A percentile compares a stretch with the other conserved stretches of the same genome.
Conservation (phyloP, 2,888 invertebrate species). For the Cremastinae sp. region DNA sequence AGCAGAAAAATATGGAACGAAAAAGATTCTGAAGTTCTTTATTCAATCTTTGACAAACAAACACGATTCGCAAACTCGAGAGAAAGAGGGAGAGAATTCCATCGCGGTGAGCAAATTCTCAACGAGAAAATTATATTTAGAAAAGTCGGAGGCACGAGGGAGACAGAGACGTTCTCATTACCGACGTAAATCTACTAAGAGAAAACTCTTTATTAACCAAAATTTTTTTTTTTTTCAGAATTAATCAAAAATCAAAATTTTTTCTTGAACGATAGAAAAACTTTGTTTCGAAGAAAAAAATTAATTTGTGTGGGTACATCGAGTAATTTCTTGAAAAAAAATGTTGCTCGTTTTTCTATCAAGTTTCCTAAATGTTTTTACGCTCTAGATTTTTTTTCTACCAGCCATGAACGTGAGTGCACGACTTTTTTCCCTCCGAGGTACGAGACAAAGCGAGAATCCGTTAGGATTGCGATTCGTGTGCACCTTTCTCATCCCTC, state of each 20-base stretch:
- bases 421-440: conserved; percentile 35
- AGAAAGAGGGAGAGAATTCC: conserved; percentile 34
- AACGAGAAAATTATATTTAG: conserved; percentile 59
- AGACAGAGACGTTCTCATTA: conserved; percentile 20
- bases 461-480: conserved; percentile 59
- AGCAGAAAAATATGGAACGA: neutral
- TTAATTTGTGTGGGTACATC: no score
- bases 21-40: no score
- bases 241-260: no score
- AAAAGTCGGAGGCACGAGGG: conserved; percentile 14
- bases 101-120: conserved; percentile 57
- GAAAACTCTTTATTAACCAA: conserved; percentile 18
- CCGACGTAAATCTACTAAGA: conserved; percentile 18
- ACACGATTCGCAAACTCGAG: neutral
- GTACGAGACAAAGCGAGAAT: conserved; percentile 51
- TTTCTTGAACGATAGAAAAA: no score
- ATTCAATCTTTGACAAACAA: neutral
- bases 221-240: no score
- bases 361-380: neutral
- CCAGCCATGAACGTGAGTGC: neutral
- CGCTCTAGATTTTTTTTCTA: neutral
- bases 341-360: no score
- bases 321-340: no score
- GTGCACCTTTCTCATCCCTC: conserved; percentile 41
- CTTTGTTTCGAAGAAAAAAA: no score